Conservation (phyloP, 2,113 vertebrate genomes). For the Hucho hucho region DNA sequence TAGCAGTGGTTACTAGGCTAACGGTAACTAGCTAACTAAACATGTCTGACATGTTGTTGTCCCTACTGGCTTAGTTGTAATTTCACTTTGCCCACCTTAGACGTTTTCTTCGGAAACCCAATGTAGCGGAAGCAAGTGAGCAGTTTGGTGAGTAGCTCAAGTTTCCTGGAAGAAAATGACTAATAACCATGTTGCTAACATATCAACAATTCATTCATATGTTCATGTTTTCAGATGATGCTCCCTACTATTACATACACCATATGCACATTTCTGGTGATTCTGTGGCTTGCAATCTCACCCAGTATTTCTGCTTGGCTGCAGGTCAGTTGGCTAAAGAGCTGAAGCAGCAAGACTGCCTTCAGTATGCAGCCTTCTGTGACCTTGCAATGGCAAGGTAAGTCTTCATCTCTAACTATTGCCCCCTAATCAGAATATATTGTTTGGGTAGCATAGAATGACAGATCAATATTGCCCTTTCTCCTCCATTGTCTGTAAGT, state of each 20-base stretch:
- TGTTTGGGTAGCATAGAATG: neutral
- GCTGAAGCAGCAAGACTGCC: conserved; percentile 90
- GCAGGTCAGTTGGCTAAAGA: conserved; percentile 88
- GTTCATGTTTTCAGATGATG: neutral
- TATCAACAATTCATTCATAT: neutral
- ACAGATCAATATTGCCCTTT: neutral
- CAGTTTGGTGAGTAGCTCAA: conserved; percentile 81
- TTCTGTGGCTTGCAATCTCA: neutral
- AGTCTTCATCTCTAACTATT: conserved; percentile 13
- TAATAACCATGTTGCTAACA: too few relatives aligned
- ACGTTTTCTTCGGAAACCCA: conserved; percentile 91
- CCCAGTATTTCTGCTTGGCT: conserved; percentile 9
- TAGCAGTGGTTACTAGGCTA: neutral
- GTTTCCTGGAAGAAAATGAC: neutral
- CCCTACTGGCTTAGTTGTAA: neutral
- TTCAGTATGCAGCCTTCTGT: conserved; percentile 93
- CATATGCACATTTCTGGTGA: neutral
- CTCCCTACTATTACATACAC: too few relatives aligned
- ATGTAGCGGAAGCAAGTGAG: conserved; percentile 91
- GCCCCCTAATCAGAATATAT: neutral
- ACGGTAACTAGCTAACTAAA: neutral
- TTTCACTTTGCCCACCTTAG: conserved; percentile 41
- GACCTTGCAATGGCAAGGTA: conserved; percentile 87
- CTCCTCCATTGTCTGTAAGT: neutral
- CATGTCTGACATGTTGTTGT: neutral